Percentiles rank a stretch among this genome's conserved stretches.
These are phyloP conservation scores for Zoanthus solanderi DNA, from an alignment of 92 coral and sea anemone genomes.

Conservation along the genomic window DNA sequence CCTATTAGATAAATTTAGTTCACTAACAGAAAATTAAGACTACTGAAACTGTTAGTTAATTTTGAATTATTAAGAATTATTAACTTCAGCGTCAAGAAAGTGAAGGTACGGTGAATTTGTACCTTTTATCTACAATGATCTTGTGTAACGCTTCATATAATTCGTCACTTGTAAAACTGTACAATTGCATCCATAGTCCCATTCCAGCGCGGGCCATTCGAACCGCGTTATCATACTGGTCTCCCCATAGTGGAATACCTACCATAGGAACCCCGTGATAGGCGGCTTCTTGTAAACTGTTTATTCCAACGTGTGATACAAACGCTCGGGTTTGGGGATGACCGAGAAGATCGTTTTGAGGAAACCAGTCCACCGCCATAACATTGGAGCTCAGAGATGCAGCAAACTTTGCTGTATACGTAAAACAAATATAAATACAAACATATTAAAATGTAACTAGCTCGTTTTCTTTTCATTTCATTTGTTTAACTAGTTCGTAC, in stretches of 20 bases:
- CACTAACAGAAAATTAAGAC: too few species aligned
- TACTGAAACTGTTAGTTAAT: too few species aligned
- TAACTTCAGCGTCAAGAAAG: neutral
- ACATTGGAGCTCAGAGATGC: constrained; percentile 51
- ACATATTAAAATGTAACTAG: too few species aligned
- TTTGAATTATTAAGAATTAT: too few species aligned
- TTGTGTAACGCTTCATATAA: neutral
- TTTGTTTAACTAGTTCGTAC: too few species aligned
- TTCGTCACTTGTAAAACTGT: constrained; percentile 46
- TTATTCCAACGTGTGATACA: constrained; percentile 68
- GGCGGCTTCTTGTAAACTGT: constrained; percentile 65
- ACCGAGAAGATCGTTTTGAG: constrained; percentile 80
- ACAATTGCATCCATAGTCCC: constrained; percentile 49
- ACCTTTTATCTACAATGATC: constrained; percentile 11
- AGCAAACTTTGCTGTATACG: constrained; percentile 4
- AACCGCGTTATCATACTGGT: constrained; percentile 65
- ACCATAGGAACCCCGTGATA: constrained; percentile 81
- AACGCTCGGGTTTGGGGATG: constrained; percentile 72
- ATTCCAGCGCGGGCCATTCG: constrained; percentile 51
- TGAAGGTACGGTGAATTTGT: too few species aligned
- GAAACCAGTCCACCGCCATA: constrained; percentile 66
- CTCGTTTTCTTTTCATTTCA: too few species aligned
- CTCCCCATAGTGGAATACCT: constrained; percentile 64
- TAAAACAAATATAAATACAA: neutral
- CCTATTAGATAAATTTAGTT: too few species aligned